Evolutionary conservation across 2,888 invertebrate species (phyloP), one percentile per base, ranked within the genome.

Genomic region (Caenorhabditis imperialis): DNA sequence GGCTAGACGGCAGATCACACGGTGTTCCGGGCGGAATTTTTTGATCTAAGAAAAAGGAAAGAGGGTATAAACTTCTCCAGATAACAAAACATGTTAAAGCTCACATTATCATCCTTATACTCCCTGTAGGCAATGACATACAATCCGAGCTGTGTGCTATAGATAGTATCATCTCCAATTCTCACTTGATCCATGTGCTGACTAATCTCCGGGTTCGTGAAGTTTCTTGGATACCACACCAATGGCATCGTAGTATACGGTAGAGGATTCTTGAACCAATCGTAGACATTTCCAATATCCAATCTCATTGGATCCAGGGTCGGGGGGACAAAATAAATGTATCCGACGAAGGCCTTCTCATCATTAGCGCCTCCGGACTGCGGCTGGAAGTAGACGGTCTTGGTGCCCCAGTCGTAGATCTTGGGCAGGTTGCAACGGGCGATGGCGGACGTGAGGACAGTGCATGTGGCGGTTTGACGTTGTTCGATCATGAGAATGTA

Each of bases 251-350:
- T 79, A 67, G 77, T 54, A 23, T 77, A 74, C 1, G 82, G 84
- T n/a, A n/a, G n/a, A n/a, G 86, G 86, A 62, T 86, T 84, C 70
- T 86, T 86, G 75, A 82, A 88, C 87, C 87, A 88, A 35, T 85
- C 83, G 57, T 84, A 84, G 7, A 88, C 75, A 63, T 83, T 81
- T 27, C 87, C 88, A 47, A 88, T 85, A 51, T 86, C 85, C 18
- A 88, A 67, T 14, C 87, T 50, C 85, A 86, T 86, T n/a, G 88
- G 88, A 80, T 88, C 88, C 30, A 87, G 60, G 23, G 86, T 86
- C 1, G 87, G 88, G 3, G 88, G 88, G 4, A 86, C 86, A 45
- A 88, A 88, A 69, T 88, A 88, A 35, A 88, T 86, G 55, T 84
- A 88, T n/a, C 88, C 88, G 6, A 87, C 85, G 62, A 85, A 88